A percentile compares a stretch with the other conserved stretches of the same genome.
phyloP scores from a whole-genome alignment of 2,113 vertebrate species.

The Semnornis frantzii region DNA sequence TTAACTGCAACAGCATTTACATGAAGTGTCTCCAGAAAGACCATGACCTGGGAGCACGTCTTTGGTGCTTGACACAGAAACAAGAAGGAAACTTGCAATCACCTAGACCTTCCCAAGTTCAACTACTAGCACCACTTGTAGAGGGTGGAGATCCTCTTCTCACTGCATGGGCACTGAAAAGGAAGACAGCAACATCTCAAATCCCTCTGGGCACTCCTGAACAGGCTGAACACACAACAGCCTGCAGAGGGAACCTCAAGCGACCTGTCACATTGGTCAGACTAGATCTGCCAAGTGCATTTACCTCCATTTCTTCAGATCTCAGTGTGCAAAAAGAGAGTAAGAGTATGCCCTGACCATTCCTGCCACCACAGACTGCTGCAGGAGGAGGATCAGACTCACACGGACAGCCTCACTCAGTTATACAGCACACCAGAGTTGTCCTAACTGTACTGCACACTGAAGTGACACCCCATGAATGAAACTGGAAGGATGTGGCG shows the following conservation, averaged over 20 bases:
- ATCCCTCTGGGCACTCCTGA: not conserved
- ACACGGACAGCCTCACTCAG: not conserved
- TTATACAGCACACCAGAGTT: not conserved
- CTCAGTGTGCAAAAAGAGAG: fast-evolving
- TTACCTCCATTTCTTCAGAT: not conserved
- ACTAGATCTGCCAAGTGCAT: not conserved
- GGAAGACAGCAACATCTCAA: not conserved
- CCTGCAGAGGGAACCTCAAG: not conserved
- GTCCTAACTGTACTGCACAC: not conserved
- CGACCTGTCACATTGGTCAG: not conserved
- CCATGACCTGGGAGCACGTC: not conserved
- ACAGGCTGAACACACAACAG: not conserved
- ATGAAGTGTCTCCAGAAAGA: not conserved
- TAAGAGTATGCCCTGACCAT: not conserved
- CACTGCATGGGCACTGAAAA: not conserved
- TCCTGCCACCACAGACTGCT: fast-evolving
- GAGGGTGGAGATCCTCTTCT: not conserved
- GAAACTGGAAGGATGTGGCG: not conserved
- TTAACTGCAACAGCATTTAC: not conserved
- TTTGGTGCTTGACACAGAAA: not conserved
- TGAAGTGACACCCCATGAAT: fast-evolving
- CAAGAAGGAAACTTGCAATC: fast-evolving
- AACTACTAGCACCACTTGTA: not conserved
- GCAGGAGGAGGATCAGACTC: not conserved
- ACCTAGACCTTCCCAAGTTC: not conserved